These are phyloP conservation scores for Octonoba sinensis DNA, from an alignment of 2,888 invertebrate genomes.

Conservation along the genomic window DNA sequence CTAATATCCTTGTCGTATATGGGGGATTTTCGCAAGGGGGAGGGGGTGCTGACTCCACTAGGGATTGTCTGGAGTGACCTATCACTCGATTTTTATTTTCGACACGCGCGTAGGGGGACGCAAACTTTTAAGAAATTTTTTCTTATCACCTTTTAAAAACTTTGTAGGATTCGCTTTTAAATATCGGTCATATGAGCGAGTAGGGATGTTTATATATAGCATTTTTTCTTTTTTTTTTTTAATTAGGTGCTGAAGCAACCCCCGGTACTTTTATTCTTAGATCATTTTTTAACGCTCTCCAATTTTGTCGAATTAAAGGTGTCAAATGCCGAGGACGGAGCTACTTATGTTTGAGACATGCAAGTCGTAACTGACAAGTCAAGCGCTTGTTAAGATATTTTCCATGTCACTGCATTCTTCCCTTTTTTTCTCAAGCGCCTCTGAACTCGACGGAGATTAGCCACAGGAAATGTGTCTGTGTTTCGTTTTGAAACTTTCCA, in stretches of 20 bases:
- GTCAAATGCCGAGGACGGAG: constrained; percentile 23
- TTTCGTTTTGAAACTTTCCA: constrained; percentile 15
- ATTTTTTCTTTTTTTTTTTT: constrained; percentile 11
- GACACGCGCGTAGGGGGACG: constrained; percentile 47
- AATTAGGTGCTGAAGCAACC: neutral
- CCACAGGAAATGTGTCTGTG: neutral
- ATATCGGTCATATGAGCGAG: constrained; percentile 26
- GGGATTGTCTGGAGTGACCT: constrained; percentile 65
- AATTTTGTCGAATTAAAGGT: constrained; percentile 46
- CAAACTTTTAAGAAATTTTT: constrained; percentile 26
- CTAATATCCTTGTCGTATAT: constrained; percentile 63
- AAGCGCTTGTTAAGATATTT: constrained; percentile 24
- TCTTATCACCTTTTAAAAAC: neutral
- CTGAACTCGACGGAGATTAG: constrained; percentile 6
- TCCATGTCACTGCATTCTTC: constrained; percentile 20
- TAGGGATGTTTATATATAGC: constrained; percentile 15
- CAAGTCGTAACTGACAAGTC: constrained; percentile 25
- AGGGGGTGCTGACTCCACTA: constrained; percentile 54
- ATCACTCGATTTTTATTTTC: constrained; percentile 63
- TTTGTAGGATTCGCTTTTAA: constrained; percentile 21
- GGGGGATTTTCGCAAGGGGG: constrained; percentile 41
- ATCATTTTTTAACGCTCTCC: constrained; percentile 7
- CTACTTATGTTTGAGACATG: constrained; percentile 19
- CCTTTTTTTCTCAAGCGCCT: neutral
- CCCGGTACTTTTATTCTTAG: neutral